Base-by-base conservation (phyloP, 2,888 invertebrate genomes). In the Penaeus monodon region DNA sequence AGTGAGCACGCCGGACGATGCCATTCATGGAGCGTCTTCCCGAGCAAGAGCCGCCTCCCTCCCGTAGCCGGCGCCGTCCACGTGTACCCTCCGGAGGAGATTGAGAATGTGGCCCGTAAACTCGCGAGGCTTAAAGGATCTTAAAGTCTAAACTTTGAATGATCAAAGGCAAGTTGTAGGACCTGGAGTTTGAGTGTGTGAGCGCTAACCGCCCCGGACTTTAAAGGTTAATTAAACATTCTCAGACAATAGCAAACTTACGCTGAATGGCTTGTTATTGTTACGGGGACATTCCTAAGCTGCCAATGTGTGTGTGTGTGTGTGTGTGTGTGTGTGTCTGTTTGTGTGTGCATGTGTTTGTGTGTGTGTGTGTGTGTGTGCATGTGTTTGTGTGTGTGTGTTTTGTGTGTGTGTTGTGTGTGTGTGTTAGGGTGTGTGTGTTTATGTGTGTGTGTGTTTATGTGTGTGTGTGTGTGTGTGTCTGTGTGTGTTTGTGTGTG, bases 181-280 rank as follows among this genome's bases (percentile, higher is more conserved):
- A 14, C 49, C 17, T 57, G 27, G 33, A 73, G 73, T 73, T 73
- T 73, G 38, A 73, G 73, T 27, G 20, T 73, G 73, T 33, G 29
- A 29, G 73, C 29, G 73, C 73, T 73, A 73, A 73, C 73, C 73
- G 27, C 73, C 73, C 27, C 20, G n/a, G n/a, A 27, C 73, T 73
- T 73, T 73, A 73, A 33, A 29, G 73, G 73, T 33, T 73, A 73
- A 73, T 73, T 73, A 73, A 73, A 73, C 70, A 73, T 73, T 73
- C 73, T 38, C 38, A 12, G 38, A 73, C 73, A 73, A 73, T 29
- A 29, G 33, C 73, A 73, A 73, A 73, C 73, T 73, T 73, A 73
- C 38, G 22, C 4, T 73, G 73, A 73, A 73, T 73, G 73, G 20
- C 27, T n/a, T 38, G 73, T 73, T 22, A 38, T 38, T 27, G 73